Base-by-base conservation (phyloP, 30 jellyfish, hydroid and myxozoan genomes). In the Clytia hemisphaerica region DNA sequence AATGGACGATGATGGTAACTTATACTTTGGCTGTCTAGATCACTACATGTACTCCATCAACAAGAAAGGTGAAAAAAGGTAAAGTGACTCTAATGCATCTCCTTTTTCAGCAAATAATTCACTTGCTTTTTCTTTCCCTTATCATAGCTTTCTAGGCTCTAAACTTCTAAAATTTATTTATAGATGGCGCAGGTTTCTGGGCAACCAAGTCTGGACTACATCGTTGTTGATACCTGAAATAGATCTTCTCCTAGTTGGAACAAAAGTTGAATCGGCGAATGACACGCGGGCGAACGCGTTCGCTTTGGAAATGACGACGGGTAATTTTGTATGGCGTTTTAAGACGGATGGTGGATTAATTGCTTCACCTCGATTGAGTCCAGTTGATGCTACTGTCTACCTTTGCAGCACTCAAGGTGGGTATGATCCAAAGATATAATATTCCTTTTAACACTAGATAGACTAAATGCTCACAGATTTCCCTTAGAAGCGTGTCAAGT, bases 181-280 rank as follows among this genome's bases (percentile, higher is more conserved):
- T n/a, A n/a, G n/a, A 72, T 58, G 95, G 95, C 31, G 57, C 93
- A 25, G 37, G 77, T 50, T 51, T 78, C 19, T 84, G 95, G 95
- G 63, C 54, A 45, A 66, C 19, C 63, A 44, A 68, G 10, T 89
- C 95, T 4, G 73, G 66, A 32, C 45, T 80, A 4, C 71, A 75
- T 45, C 53, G 38, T 6, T 48, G 53, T 25, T 80, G 81, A 42
- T 71, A 64, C 75, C 64, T 84, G 26, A 71, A 76, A 24, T 69
- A 61, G 34, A 76, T 77, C 33, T 51, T 79, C 4, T 42, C 93
- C 0, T 66, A 70, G 32, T 83, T 76, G 1, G 85, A 77, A 21
- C 36, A 22, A 26, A 80, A 73, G 37, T 9, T 10, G 0, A 84
- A n/a, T n/a, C n/a, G n/a, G n/a, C n/a, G n/a, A n/a, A n/a, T n/a